Evolutionary conservation across 2,797 vertebrate species (phyloP), one percentile per base, ranked within the genome.

Genomic region (Mallotus villosus): DNA sequence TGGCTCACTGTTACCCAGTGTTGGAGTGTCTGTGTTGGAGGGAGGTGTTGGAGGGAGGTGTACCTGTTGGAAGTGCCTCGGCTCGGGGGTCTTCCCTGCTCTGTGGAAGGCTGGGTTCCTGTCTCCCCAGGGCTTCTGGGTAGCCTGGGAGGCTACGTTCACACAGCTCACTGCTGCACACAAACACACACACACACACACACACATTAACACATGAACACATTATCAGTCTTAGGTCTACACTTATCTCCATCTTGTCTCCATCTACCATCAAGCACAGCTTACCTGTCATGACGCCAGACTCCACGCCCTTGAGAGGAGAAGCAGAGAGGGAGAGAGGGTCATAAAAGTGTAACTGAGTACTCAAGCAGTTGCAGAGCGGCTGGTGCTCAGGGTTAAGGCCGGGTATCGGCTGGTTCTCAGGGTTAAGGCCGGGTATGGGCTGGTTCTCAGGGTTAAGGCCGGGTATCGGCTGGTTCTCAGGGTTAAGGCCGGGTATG

Each of bases 91-190:
- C 83, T 94, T 96, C 90, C 94, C 95, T 71, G 92, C 87, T 93
- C 95, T 93, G 83, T 93, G 92, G 90, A 95, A 96, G 0, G 88
- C 82, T 1, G 92, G 90, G 60, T 84, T 90, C 85, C 95, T 95
- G 82, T 97, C 97, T 59, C 89, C 86, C 96, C 97, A 98, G 53
- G 93, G 87, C 82, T 96, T 97, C 73, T 94, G 95, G 61, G 93
- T 92, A 75, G 92, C 94, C 82, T 97, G 95, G 77, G 95, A 96
- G 73, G 93, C 94, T 61, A 95, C 94, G 76, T 90, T 95, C 62
- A 94, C 91, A 97, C 97, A 99, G 69, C 87, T 92, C 73, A 92
- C 92, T 79, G 90, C 95, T 95, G 66, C 1, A 65, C 7, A 75
- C 68, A 25, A 29, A 53, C 14, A 67, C 62, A 27, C 17, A 70